Conservation (phyloP, 1,140 invertebrate species). For the Lamellibrachia luymesi region DNA sequence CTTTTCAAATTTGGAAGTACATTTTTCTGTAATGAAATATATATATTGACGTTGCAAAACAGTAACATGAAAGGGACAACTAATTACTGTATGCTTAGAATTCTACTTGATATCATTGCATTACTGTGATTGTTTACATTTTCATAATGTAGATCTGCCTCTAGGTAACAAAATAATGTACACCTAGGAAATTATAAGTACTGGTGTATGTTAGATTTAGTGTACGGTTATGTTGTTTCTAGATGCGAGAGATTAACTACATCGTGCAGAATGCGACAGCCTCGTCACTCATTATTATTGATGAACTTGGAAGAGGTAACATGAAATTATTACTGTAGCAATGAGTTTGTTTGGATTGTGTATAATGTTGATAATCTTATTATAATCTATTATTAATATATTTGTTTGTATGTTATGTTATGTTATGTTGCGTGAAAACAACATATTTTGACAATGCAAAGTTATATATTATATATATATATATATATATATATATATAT, state of each 20-base stretch:
- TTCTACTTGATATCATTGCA: too few relatives aligned
- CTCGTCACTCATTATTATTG: conserved; percentile 79
- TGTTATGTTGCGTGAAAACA: background rate
- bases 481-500: background rate
- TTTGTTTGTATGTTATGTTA: too few relatives aligned
- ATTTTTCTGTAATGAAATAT: too few relatives aligned
- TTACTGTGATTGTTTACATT: too few relatives aligned
- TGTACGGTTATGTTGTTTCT: conserved; percentile 31
- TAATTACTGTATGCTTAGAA: too few relatives aligned
- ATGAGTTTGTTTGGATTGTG: background rate
- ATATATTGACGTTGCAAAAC: too few relatives aligned
- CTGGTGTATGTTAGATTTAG: too few relatives aligned
- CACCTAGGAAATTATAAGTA: too few relatives aligned
- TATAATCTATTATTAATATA: conserved; percentile 19
- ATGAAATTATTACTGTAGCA: conserved; percentile 10
- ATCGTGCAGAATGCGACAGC: conserved; percentile 71
- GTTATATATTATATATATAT: background rate
- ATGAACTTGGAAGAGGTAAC: conserved; percentile 77
- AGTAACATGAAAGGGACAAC: too few relatives aligned
- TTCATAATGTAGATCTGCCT: too few relatives aligned
- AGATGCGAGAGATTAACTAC: conserved; percentile 82
- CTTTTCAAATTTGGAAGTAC: too few relatives aligned
- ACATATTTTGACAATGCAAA: background rate
- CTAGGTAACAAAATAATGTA: too few relatives aligned
- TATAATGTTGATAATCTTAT: conserved; percentile 4